These are phyloP conservation scores for Lepidurus couesii DNA, from an alignment of 1,140 invertebrate genomes.

Conservation along the genomic window DNA sequence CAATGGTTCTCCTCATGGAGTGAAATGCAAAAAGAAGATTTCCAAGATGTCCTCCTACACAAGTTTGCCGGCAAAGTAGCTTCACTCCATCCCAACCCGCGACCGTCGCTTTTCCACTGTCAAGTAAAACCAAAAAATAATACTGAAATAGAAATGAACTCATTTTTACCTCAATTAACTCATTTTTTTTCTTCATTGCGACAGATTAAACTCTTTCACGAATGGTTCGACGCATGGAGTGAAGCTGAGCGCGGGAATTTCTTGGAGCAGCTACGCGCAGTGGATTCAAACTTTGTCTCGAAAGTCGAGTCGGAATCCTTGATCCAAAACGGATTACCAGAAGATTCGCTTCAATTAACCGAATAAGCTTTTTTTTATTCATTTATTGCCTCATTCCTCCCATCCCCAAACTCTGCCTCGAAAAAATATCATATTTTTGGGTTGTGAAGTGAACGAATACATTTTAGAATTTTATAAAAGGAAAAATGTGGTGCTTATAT, in stretches of 20 bases:
- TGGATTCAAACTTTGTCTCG: neutral
- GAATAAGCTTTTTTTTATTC: neutral
- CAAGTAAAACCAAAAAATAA: neutral
- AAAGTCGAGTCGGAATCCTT: neutral
- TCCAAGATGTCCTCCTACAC: neutral
- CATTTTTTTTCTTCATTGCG: neutral
- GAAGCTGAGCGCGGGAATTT: constrained; percentile 17
- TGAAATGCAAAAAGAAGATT: constrained; percentile 12
- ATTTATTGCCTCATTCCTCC: neutral
- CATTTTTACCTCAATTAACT: neutral
- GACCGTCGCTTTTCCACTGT: neutral
- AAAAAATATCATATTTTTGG: neutral
- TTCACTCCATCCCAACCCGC: neutral
- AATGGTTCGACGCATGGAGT: constrained; percentile 2
- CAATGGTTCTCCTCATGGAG: neutral
- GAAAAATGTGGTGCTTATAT: no score
- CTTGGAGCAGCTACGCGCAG: neutral
- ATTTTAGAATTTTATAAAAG: constrained; percentile 1
- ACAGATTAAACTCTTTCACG: neutral
- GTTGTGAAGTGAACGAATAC: neutral
- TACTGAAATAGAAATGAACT: no score
- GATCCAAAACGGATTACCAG: neutral
- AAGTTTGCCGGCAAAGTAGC: constrained; percentile 6
- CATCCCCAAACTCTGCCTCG: neutral
- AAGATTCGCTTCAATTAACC: neutral